Evolutionary conservation across 1,140 invertebrate species (phyloP), one percentile per base, ranked within the genome.

Genomic region (Platorchestia sp.): DNA sequence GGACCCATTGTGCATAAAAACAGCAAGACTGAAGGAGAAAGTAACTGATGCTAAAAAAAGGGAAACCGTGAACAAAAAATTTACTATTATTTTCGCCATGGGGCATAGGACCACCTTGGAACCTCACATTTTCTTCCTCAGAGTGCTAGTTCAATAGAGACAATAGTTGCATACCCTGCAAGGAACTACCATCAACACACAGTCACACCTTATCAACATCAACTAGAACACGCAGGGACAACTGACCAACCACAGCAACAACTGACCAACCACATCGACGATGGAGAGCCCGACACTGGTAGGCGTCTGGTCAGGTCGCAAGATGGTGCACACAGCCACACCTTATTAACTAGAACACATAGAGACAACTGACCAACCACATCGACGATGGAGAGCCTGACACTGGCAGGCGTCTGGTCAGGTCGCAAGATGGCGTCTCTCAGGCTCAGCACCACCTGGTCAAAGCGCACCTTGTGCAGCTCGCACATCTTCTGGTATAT

Each of bases 351-450:
- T 7, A 51, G 6, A 51, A 36, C 59, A 75, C 27, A 75, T 27
- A 75, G 59, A 6, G 44, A 86, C n/a, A 90, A 87, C 95, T 86
- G 27, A 95, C 95, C 95, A 47, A 95, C 75, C n/a, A 95, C 0
- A 43, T 95, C 95, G 16, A 47, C 95, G 36, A 95, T 86, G 93
- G 95, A 95, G 27, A 95, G 41, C 44, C 44, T 45, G 0, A 95
- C 95, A 89, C 95, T 93, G 19, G 41, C 45, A 10, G 95, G 95
- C 36, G 59, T 95, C 53, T 44, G 95, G 36, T 45, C 53, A 40
- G 95, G 47, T 36, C 53, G 91, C 44, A 95, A 45, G 93, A 95
- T 42, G 16, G 51, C 40, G 95, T 95, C 95, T 5, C 87, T 95
- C 36, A 59, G 44, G 51, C 89, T 95, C 0, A 95, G 95, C n/a